Evolutionary conservation across 1,140 invertebrate genomes (phyloP).

Genomic region (Trigoniulus corallinus): DNA sequence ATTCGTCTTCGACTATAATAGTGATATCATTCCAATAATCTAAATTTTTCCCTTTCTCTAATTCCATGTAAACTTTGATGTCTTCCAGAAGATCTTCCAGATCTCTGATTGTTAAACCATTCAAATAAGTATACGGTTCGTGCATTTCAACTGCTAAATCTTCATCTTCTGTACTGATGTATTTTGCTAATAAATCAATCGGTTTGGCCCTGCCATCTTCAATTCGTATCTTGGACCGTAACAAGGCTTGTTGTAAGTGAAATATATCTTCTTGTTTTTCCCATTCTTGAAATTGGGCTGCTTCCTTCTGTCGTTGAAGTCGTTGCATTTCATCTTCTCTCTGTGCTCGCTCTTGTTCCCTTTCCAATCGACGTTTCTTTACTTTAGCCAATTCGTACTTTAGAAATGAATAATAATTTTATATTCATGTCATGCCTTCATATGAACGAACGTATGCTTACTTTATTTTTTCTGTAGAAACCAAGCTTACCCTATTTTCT

Average conservation of each 20-base stretch:
- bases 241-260: conserved; percentile 63
- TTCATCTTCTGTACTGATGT: conserved; percentile 82
- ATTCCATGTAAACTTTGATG: conserved; percentile 55
- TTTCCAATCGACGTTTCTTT: conserved; percentile 72
- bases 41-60: conserved; percentile 65
- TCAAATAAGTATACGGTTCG: conserved; percentile 90
- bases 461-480: neutral
- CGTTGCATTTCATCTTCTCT: conserved; percentile 76
- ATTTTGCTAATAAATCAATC: conserved; percentile 92
- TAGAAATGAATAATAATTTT: neutral
- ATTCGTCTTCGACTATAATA: conserved; percentile 88
- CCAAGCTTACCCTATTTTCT: conserved; percentile 49
- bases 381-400: conserved; percentile 45
- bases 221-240: conserved; percentile 71
- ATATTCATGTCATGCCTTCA: neutral
- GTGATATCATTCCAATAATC: conserved; percentile 96
- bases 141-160: conserved; percentile 93
- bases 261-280: conserved; percentile 86
- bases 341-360: conserved; percentile 74
- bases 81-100: conserved; percentile 95
- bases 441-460: conserved; percentile 13
- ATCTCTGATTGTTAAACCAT: conserved; percentile 77
- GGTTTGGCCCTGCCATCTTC: conserved; percentile 92
- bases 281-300: conserved; percentile 88
- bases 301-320: conserved; percentile 81